These are phyloP conservation scores for Hofmannophila pseudospretella DNA, from an alignment of 2,888 invertebrate genomes.

Conservation along the genomic window DNA sequence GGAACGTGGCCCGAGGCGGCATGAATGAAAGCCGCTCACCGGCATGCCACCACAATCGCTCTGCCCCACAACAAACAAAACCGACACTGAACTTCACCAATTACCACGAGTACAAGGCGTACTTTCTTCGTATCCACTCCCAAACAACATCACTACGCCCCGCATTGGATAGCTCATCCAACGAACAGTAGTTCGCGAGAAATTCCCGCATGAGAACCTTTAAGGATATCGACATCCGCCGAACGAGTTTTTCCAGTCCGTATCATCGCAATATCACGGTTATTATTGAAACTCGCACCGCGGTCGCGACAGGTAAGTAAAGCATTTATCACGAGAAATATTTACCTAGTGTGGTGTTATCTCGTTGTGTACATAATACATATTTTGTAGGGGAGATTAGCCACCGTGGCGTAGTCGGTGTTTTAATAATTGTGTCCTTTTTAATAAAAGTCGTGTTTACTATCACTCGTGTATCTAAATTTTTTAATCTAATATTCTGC, in stretches of 20 bases:
- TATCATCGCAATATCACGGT: slow-evolving; percentile 78
- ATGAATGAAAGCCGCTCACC: slow-evolving; percentile 75
- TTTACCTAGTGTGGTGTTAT: slow-evolving; percentile 55
- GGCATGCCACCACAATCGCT: slow-evolving; percentile 53
- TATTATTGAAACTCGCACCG: slow-evolving; percentile 74
- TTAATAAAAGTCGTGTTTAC: not conserved
- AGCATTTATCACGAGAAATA: slow-evolving; percentile 70
- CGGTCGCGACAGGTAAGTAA: slow-evolving; percentile 73
- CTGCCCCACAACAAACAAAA: slow-evolving; percentile 36
- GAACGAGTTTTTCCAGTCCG: slow-evolving; percentile 77
- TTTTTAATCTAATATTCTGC: not conserved
- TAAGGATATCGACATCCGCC: slow-evolving; percentile 76
- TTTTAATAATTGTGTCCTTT: slow-evolving; percentile 21
- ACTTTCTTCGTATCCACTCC: slow-evolving; percentile 4
- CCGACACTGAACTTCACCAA: slow-evolving; percentile 24
- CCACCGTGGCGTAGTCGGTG: slow-evolving; percentile 25
- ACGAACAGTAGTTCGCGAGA: slow-evolving; percentile 19
- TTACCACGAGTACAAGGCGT: slow-evolving; percentile 32
- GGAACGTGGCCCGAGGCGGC: slow-evolving; percentile 72
- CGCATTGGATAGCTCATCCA: slow-evolving; percentile 29
- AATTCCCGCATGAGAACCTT: slow-evolving; percentile 45
- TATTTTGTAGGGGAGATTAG: slow-evolving; percentile 44
- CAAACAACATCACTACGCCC: not conserved
- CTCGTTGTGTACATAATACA: slow-evolving; percentile 31
- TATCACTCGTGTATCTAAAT: not conserved